Evolutionary conservation across 1,140 invertebrate genomes (phyloP).

Genomic region (Eubasilissa regina): DNA sequence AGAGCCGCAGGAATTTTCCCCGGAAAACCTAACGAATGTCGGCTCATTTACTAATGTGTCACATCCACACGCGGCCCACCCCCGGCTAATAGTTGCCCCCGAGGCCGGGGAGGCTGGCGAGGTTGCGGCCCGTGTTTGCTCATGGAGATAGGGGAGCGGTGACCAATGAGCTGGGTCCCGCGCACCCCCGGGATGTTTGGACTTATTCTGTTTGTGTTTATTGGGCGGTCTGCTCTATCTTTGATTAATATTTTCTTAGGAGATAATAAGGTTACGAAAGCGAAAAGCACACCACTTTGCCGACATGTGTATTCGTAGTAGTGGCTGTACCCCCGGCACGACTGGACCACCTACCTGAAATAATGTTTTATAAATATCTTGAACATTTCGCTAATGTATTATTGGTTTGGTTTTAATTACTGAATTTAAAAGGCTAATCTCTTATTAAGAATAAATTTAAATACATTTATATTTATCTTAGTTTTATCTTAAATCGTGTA

Average conservation of each 20-base stretch:
- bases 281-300: conserved; percentile 1
- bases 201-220: conserved; percentile 40
- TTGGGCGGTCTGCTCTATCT: conserved; percentile 26
- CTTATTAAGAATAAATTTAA: too few relatives aligned
- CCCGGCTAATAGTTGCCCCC: conserved; percentile 55
- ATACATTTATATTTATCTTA: too few relatives aligned
- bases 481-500: too few relatives aligned
- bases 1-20: conserved; percentile 44
- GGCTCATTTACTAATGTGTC: conserved; percentile 61
- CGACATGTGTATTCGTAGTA: not conserved
- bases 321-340: too few relatives aligned
- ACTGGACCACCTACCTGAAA: too few relatives aligned
- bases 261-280: conserved; percentile 24
- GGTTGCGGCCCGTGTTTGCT: conserved; percentile 52
- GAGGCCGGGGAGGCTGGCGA: conserved; percentile 20
- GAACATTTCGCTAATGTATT: too few relatives aligned
- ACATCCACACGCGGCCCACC: conserved; percentile 53
- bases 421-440: too few relatives aligned
- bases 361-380: too few relatives aligned
- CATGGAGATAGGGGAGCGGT: conserved; percentile 53
- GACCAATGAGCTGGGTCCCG: conserved; percentile 49
- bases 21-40: conserved; percentile 59
- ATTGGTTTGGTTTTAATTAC: too few relatives aligned
- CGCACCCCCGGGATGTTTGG: conserved; percentile 21
- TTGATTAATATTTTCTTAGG: conserved; percentile 41